Evolutionary conservation across 1,140 invertebrate genomes (phyloP).

Genomic region (Samia ricini): DNA sequence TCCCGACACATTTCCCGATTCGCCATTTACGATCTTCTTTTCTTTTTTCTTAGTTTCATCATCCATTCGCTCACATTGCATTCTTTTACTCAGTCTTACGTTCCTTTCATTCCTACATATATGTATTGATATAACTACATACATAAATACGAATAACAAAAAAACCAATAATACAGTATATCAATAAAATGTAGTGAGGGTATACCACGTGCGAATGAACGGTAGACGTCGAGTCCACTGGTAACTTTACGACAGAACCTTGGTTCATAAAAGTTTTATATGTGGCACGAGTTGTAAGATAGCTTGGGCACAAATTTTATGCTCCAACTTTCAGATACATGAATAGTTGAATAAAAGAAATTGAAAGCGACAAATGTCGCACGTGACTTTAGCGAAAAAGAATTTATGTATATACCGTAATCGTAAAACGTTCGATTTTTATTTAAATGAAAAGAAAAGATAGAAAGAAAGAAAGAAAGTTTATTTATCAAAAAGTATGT

Average conservation of each 20-base stretch:
- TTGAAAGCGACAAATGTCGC: not conserved
- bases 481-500: too few species aligned
- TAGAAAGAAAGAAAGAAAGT: too few species aligned
- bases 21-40: too few species aligned
- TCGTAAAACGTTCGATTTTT: not conserved
- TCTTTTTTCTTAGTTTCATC: too few species aligned
- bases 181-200: not conserved
- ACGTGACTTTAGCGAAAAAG: not conserved
- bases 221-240: not conserved
- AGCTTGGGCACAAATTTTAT: not conserved
- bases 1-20: too few species aligned
- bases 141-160: too few species aligned
- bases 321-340: not conserved
- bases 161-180: not conserved
- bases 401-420: not conserved
- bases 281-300: not conserved
- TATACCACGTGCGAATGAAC: not conserved
- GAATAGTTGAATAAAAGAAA: constrained; percentile 1
- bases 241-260: not conserved
- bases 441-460: not conserved
- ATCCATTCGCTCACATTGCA: too few species aligned
- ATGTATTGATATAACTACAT: too few species aligned
- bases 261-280: constrained; percentile 1
- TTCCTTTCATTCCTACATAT: too few species aligned
- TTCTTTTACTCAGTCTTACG: too few species aligned